Base-by-base conservation (phyloP, 2,888 invertebrate species). In the Rosalia funebris region DNA sequence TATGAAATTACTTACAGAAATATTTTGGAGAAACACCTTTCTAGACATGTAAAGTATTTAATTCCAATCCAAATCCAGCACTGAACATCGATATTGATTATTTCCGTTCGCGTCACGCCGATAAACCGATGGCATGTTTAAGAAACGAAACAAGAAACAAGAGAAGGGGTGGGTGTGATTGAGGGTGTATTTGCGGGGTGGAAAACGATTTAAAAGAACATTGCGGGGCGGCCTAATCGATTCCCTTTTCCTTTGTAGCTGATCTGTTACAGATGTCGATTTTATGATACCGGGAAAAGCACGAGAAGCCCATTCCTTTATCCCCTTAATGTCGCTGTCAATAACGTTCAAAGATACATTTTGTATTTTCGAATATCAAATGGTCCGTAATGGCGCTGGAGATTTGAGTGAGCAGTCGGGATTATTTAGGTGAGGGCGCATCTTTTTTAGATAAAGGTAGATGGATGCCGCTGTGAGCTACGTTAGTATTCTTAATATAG, bases 201-300 rank as follows among this genome's bases (percentile, higher is more conserved):
- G 61, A 53, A 65, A 63, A 58, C 67, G 64, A 67, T 67, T 67
- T 65, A 53, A 58, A 64, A 60, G 62, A 67, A 67, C 62, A 67
- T 62, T 58, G 60, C 57, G 62, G 56, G 60, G 52, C 42, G 53
- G 55, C 68, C 68, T 77, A 78, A 78, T 77, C 78, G 78, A 78
- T 77, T 71, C 72, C 71, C 66, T 67, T 42, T 71, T 70, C 71
- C 72, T 74, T 75, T 75, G 75, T 75, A 68, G 73, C 73, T 77
- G 78, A 78, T 79, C 77, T 77, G 77, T 74, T 78, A 77, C 78
- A 79, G 77, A 78, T 79, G 79, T 77, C 77, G 78, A 78, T 77
- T 76, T 77, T 76, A 77, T 76, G 73, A 73, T 72, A 71, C 63
- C 68, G 61, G 63, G 57, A 65, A 63, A 65, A 63, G 65, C 65